Conservation (phyloP, 2,888 invertebrate species). For the Abscondita cerata region DNA sequence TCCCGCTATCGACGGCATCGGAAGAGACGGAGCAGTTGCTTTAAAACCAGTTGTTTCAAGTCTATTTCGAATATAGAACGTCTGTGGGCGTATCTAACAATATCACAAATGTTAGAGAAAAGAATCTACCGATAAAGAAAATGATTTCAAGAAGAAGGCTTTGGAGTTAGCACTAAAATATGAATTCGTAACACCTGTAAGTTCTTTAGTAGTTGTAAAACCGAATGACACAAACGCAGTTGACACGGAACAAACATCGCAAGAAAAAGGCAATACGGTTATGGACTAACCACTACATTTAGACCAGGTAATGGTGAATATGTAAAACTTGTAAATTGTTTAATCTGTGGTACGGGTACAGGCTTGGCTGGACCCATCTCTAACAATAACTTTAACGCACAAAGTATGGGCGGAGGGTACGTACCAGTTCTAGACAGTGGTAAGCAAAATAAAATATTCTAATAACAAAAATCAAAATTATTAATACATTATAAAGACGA, state of each 20-base stretch:
- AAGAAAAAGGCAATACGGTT: too few relatives aligned
- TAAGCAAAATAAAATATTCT: too few relatives aligned
- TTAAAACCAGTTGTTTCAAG: constrained; percentile 8
- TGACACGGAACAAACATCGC: constrained; percentile 58
- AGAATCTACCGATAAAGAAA: constrained; percentile 44
- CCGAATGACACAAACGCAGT: constrained; percentile 64
- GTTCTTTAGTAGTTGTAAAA: constrained; percentile 71
- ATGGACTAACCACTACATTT: too few relatives aligned
- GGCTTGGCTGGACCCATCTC: too few relatives aligned
- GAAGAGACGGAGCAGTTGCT: constrained; percentile 3
- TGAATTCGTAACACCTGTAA: constrained; percentile 71
- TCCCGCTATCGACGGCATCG: neutral
- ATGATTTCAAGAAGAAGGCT: constrained; percentile 60
- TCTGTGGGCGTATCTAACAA: constrained; percentile 72
- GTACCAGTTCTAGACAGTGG: neutral
- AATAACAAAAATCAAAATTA: too few relatives aligned
- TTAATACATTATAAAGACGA: too few relatives aligned
- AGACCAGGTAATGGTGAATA: too few relatives aligned
- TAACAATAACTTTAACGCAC: too few relatives aligned
- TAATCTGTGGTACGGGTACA: too few relatives aligned
- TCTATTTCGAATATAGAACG: constrained; percentile 56
- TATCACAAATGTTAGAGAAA: constrained; percentile 68
- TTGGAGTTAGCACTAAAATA: constrained; percentile 67
- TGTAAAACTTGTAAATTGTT: too few relatives aligned
- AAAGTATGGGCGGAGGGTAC: too few relatives aligned